A percentile compares a stretch with the other conserved stretches of the same genome.
Evolutionary conservation across 2,113 vertebrate species (phyloP).

Genomic region (Gnathonemus echidnorhynchus): DNA sequence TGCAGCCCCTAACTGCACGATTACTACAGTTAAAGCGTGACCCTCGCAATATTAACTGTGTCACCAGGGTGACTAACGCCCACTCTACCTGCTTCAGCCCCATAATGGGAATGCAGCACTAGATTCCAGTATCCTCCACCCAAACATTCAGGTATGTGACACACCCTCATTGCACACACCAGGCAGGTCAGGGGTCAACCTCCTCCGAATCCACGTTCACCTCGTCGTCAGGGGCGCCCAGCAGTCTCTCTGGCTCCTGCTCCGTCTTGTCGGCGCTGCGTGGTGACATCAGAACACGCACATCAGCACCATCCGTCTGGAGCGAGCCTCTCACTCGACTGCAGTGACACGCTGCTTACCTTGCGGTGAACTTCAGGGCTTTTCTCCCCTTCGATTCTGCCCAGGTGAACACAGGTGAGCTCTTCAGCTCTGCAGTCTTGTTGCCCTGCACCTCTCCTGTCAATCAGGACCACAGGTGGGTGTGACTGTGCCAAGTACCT

Average conservation of each 20-base stretch:
- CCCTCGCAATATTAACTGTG: not conserved
- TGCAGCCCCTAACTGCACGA: not conserved
- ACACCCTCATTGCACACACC: not conserved
- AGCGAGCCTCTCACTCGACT: not conserved
- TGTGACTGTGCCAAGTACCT: not conserved
- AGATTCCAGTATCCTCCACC: not conserved
- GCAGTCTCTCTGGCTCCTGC: slow-evolving; percentile 27
- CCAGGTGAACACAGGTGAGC: slow-evolving; percentile 28
- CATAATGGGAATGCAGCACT: not conserved
- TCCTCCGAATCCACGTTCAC: slow-evolving; percentile 48
- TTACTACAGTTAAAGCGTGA: not conserved
- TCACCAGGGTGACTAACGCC: not conserved
- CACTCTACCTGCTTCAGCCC: not conserved
- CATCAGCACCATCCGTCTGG: not conserved
- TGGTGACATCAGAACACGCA: not conserved
- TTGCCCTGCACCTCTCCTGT: slow-evolving; percentile 35
- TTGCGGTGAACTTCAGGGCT: slow-evolving; percentile 25
- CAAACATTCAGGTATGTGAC: not conserved
- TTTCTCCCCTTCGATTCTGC: slow-evolving; percentile 39
- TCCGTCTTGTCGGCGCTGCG: slow-evolving; percentile 38
- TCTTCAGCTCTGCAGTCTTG: slow-evolving; percentile 28
- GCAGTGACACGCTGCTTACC: slow-evolving; percentile 39
- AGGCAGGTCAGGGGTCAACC: slow-evolving; percentile 35
- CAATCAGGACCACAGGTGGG: not conserved
- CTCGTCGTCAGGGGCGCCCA: slow-evolving; percentile 20